Evolutionary conservation across 2,113 vertebrate species (phyloP).

Genomic region (Odocoileus hemionus): DNA sequence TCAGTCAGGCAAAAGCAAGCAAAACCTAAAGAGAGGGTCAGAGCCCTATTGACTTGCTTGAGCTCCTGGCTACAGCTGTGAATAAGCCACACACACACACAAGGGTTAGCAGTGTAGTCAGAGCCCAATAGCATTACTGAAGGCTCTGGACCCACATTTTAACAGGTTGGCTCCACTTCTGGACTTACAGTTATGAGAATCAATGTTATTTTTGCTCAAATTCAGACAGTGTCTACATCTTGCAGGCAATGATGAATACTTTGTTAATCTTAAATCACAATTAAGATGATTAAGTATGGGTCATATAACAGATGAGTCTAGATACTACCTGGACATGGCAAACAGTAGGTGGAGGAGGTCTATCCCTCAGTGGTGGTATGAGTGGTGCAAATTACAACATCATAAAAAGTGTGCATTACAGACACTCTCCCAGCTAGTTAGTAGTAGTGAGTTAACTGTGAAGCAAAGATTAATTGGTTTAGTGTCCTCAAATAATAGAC

Average conservation of each 20-base stretch:
- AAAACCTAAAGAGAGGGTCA: not conserved
- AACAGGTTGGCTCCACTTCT: not conserved
- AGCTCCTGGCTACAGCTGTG: not conserved
- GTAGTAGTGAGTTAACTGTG: not conserved
- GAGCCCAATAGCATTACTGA: not conserved
- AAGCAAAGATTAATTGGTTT: not conserved
- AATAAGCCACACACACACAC: not conserved
- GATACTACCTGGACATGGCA: not conserved
- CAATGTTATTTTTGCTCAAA: not conserved
- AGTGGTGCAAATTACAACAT: not conserved
- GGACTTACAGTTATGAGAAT: not conserved
- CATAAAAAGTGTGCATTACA: no score
- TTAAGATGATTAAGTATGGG: not conserved
- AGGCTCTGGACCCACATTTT: not conserved
- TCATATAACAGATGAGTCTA: not conserved
- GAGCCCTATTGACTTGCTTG: not conserved
- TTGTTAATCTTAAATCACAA: not conserved
- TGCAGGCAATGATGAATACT: not conserved
- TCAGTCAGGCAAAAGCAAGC: not conserved
- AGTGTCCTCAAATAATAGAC: not conserved
- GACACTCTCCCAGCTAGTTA: not conserved
- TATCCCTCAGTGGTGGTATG: not conserved
- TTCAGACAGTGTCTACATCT: not conserved
- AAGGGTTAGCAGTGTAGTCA: not conserved
- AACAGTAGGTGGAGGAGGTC: not conserved